Conservation (phyloP, 2,113 vertebrate species). For the Macrotus californicus region DNA sequence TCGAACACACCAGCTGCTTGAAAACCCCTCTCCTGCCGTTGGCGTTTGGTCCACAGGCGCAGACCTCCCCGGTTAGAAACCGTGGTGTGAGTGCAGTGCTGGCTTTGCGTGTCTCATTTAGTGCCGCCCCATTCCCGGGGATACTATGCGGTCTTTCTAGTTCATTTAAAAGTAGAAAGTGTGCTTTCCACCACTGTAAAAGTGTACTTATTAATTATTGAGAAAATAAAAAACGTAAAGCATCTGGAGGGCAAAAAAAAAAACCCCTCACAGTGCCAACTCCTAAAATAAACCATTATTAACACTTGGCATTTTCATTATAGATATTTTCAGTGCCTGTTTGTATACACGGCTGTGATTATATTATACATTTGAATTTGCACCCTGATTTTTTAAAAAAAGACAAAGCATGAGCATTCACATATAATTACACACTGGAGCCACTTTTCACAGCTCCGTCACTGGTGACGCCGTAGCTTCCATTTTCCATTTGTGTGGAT, state of each 20-base stretch:
- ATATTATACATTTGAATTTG: not conserved
- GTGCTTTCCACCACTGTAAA: not conserved
- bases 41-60: not conserved
- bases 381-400: not conserved
- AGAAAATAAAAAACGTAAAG: conserved; percentile 1
- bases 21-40: not conserved
- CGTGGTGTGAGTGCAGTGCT: not conserved
- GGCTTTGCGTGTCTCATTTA: not conserved
- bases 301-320: not conserved
- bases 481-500: not conserved
- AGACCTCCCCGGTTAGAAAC: not conserved
- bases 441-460: not conserved
- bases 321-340: not conserved
- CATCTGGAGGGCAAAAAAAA: not conserved
- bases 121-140: not conserved
- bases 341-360: not conserved
- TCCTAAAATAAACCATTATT: not conserved
- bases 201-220: not conserved
- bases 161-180: not conserved
- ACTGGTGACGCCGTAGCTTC: fast-evolving
- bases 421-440: not conserved
- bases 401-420: not conserved
- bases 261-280: not conserved
- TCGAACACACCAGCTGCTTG: not conserved
- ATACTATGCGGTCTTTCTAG: not conserved